Evolutionary conservation across 2,113 vertebrate species (phyloP).

Genomic region (Osmerus mordax): DNA sequence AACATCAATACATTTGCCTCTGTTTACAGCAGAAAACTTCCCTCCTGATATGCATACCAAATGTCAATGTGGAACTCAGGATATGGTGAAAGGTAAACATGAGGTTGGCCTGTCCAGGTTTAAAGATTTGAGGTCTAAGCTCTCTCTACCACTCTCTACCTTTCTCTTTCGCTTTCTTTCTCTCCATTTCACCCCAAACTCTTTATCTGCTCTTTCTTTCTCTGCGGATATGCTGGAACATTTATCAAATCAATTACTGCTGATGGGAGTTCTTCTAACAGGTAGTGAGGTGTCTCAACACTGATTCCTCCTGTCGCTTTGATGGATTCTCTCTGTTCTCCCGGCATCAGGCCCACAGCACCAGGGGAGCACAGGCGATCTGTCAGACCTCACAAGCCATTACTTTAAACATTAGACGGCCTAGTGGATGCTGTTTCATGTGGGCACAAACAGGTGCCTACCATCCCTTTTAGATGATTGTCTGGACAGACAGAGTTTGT

Average conservation of each 20-base stretch:
- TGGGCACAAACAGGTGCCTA: conserved; percentile 15
- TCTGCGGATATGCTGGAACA: conserved; percentile 33
- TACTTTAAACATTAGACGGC: conserved; percentile 59
- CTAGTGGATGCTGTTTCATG: conserved; percentile 20
- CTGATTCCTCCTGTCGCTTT: conserved; percentile 60
- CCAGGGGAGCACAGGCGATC: conserved; percentile 35
- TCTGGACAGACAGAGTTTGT: conserved; percentile 12
- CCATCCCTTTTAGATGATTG: conserved; percentile 16
- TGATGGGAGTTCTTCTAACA: conserved; percentile 61
- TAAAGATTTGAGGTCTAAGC: not conserved
- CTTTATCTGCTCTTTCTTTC: conserved; percentile 22
- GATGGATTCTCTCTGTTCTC: conserved; percentile 62
- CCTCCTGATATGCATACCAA: not conserved
- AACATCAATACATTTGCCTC: conserved; percentile 26
- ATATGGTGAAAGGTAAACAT: not conserved
- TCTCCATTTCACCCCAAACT: not conserved
- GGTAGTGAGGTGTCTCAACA: conserved; percentile 56
- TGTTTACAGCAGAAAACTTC: not conserved
- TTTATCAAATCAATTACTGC: conserved; percentile 61
- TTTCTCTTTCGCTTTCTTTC: conserved; percentile 7
- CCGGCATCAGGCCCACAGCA: conserved; percentile 18
- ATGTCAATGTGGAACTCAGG: conserved; percentile 1
- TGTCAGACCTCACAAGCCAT: conserved; percentile 62
- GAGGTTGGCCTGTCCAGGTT: not conserved
- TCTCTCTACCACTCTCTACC: not conserved